Evolutionary conservation across 2,113 vertebrate genomes (phyloP).

Genomic region (Odocoileus hemionus): DNA sequence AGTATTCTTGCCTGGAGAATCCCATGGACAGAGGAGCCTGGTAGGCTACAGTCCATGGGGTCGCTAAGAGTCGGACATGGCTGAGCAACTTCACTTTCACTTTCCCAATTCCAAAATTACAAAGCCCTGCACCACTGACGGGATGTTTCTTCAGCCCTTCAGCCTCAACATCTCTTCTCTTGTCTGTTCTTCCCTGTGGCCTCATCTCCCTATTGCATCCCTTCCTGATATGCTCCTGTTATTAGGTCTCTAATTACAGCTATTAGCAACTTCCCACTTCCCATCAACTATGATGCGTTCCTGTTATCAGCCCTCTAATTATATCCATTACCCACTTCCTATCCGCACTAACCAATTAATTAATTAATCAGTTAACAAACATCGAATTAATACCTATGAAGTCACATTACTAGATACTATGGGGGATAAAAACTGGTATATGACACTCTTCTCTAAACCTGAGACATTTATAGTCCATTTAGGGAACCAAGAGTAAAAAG

Average conservation of each 20-base stretch:
- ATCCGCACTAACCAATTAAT: not conserved
- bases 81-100: too few relatives aligned
- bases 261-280: not conserved
- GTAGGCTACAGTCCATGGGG: too few relatives aligned
- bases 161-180: not conserved
- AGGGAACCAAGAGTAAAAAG: not conserved
- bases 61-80: too few relatives aligned
- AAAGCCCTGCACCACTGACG: rapidly evolving
- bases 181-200: not conserved
- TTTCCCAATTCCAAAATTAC: not conserved
- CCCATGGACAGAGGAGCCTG: too few relatives aligned
- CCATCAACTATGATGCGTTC: not conserved
- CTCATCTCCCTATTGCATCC: not conserved
- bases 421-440: not conserved
- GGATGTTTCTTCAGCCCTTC: not conserved
- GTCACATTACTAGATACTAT: not conserved
- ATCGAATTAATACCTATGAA: not conserved
- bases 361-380: constrained; percentile 32
- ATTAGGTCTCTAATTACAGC: not conserved
- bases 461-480: not conserved
- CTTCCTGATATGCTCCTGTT: not conserved
- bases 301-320: not conserved
- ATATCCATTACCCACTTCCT: not conserved
- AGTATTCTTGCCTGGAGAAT: too few relatives aligned
- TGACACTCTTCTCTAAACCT: not conserved